These are phyloP conservation scores for Anolis apletophallus DNA, from an alignment of 2,797 vertebrate genomes.

Conservation along the genomic window DNA sequence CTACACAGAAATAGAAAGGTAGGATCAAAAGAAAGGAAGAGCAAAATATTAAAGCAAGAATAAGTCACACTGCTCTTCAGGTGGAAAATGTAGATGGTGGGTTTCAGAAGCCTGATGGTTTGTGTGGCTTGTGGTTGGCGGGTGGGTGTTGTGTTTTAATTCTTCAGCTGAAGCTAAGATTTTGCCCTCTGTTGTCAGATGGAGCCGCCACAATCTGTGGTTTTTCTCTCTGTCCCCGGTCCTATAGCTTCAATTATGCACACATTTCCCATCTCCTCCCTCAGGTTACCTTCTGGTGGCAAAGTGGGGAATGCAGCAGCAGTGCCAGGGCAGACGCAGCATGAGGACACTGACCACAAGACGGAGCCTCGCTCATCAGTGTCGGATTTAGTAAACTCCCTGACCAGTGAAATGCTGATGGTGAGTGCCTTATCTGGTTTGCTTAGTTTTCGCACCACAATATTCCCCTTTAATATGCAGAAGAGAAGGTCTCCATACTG, in stretches of 20 bases:
- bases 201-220: neutral
- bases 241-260: neutral
- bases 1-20: neutral
- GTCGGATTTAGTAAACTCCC: conserved; percentile 94
- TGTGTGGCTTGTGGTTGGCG: neutral
- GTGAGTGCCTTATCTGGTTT: conserved; percentile 75
- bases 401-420: conserved; percentile 98
- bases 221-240: neutral
- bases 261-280: conserved; percentile 33
- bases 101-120: neutral
- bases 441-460: neutral
- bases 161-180: neutral
- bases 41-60: neutral
- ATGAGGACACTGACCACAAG: conserved; percentile 84
- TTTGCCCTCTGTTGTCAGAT: neutral
- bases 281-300: conserved; percentile 86
- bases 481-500: neutral
- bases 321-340: conserved; percentile 88
- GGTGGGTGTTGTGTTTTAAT: neutral
- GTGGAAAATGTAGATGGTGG: neutral
- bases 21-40: neutral
- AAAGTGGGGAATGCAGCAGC: conserved; percentile 88
- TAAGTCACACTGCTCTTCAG: neutral
- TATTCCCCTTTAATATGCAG: neutral
- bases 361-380: conserved; percentile 90